Evolutionary conservation across 1,140 invertebrate species (phyloP).

Genomic region (Manduca sexta): DNA sequence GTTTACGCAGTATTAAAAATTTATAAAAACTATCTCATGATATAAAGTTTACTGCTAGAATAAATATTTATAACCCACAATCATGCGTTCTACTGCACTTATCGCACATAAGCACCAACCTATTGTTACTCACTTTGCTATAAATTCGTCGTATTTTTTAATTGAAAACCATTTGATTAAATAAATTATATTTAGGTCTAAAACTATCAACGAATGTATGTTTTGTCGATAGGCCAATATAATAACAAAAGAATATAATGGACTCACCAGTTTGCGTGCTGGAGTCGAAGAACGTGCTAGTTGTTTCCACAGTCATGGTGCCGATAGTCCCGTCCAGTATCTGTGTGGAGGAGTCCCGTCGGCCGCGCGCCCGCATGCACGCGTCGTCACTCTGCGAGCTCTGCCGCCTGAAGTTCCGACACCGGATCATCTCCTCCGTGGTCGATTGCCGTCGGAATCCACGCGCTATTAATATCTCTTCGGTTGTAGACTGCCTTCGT

Average conservation of each 20-base stretch:
- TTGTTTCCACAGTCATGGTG: slow-evolving; percentile 93
- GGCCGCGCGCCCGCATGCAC: slow-evolving; percentile 81
- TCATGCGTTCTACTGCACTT: too few species aligned
- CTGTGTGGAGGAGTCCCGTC: slow-evolving; percentile 90
- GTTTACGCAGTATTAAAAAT: too few species aligned
- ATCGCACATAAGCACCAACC: too few species aligned
- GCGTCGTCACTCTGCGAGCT: slow-evolving; percentile 87
- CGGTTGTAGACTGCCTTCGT: slow-evolving; percentile 90
- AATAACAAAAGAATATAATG: background rate
- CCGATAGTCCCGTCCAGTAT: slow-evolving; percentile 93
- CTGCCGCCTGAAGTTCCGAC: slow-evolving; percentile 88
- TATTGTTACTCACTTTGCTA: too few species aligned
- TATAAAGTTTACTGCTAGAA: too few species aligned
- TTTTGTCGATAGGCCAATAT: too few species aligned
- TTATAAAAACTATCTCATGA: too few species aligned
- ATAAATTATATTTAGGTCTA: too few species aligned
- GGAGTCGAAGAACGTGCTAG: slow-evolving; percentile 93
- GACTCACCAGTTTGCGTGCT: slow-evolving; percentile 92
- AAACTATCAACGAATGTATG: too few species aligned
- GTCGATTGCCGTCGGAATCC: slow-evolving; percentile 92
- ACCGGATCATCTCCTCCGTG: slow-evolving; percentile 93
- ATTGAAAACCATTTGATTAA: too few species aligned
- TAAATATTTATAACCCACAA: too few species aligned
- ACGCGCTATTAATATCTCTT: slow-evolving; percentile 91
- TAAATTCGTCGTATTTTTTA: too few species aligned